These are phyloP conservation scores for Bambusicola thoracicus DNA, from an alignment of 2,113 vertebrate genomes.

Conservation along the genomic window DNA sequence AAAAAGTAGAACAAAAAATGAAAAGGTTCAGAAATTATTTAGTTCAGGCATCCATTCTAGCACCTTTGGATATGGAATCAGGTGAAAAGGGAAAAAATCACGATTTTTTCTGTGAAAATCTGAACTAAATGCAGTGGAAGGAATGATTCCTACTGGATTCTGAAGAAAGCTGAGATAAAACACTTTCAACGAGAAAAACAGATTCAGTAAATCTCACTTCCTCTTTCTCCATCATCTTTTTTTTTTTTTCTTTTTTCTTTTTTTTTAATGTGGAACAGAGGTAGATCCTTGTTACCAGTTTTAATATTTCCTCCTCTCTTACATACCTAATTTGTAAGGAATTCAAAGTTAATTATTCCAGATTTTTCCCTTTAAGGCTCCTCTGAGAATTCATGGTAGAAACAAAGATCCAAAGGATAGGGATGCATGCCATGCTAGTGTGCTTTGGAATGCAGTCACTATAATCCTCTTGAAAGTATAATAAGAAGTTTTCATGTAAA, in stretches of 20 bases:
- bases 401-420: neutral
- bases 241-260: neutral
- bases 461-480: neutral
- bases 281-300: neutral
- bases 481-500: neutral
- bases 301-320: neutral
- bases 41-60: neutral
- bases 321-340: fast-evolving
- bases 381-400: neutral
- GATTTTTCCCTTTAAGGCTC: neutral
- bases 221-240: neutral
- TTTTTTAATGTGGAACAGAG: neutral
- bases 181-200: neutral
- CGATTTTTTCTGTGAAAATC: neutral
- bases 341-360: neutral
- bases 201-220: neutral
- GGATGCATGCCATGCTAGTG: neutral
- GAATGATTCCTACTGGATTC: neutral
- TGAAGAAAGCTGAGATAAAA: neutral
- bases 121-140: neutral
- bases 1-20: neutral
- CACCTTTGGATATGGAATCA: neutral
- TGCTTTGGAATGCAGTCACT: neutral
- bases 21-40: neutral
- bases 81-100: neutral